These are phyloP conservation scores for Pseudachorutes palmiensis DNA, from an alignment of 1,140 invertebrate genomes.

Conservation along the genomic window DNA sequence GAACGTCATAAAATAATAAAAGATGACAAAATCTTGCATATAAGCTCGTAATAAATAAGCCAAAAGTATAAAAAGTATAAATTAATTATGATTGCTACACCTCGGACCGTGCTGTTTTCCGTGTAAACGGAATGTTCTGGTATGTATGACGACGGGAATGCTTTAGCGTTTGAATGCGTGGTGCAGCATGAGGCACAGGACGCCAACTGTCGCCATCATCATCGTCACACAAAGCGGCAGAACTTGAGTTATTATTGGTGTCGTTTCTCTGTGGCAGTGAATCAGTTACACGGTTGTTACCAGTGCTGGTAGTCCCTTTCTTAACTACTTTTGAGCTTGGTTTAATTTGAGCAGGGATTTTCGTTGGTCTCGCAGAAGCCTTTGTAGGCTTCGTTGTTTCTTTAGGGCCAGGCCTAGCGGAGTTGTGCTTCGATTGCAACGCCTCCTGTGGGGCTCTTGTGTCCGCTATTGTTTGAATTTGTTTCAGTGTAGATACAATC, in stretches of 20 bases:
- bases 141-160: conserved; percentile 38
- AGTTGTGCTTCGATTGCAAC: too few species aligned
- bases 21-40: neutral
- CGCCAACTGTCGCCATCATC: neutral
- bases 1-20: neutral
- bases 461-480: neutral
- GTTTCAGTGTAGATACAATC: neutral
- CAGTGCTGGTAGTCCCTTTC: neutral
- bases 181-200: conserved; percentile 36
- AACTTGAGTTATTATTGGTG: conserved; percentile 13
- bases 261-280: neutral
- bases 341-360: conserved; percentile 22
- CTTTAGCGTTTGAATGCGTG: conserved; percentile 37
- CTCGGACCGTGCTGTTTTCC: conserved; percentile 36
- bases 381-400: neutral
- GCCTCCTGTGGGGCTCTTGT: too few species aligned
- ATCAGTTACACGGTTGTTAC: neutral
- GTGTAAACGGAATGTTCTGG: conserved; percentile 41
- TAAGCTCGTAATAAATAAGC: too few species aligned
- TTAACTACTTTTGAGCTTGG: neutral
- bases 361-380: conserved; percentile 14
- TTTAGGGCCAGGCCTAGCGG: too few species aligned
- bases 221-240: neutral
- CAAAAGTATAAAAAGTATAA: neutral
- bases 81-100: conserved; percentile 20